Conservation (phyloP, 2,888 invertebrate genomes). For the Tanytarsus gracilentus region DNA sequence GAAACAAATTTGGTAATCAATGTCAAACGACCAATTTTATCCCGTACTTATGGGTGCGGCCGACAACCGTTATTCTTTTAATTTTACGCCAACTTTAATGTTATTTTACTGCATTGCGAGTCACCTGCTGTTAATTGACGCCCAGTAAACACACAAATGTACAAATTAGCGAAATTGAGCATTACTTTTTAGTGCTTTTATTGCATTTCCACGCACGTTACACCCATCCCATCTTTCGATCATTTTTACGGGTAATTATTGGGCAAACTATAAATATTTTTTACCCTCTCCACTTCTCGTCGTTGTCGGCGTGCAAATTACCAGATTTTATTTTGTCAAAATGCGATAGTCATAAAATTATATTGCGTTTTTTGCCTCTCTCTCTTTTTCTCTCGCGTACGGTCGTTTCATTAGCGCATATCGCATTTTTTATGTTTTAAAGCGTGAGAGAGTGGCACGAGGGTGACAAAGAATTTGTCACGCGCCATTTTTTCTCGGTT, state of each 20-base stretch:
- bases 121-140: neutral
- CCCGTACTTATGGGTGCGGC: neutral
- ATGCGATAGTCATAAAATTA: conserved; percentile 5
- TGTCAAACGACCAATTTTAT: neutral
- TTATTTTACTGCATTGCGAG: neutral
- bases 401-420: conserved; percentile 5
- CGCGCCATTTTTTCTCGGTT: neutral
- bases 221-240: neutral
- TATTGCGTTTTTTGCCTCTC: conserved; percentile 5
- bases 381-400: neutral
- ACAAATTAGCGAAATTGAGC: conserved; percentile 14
- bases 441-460: neutral
- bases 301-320: no score
- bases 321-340: no score
- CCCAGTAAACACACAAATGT: conserved; percentile 10
- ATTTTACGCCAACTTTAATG: conserved; percentile 4
- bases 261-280: no score
- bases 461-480: neutral
- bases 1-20: no score
- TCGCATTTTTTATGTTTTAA: neutral
- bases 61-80: neutral
- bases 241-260: neutral
- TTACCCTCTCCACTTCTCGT: no score
- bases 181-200: conserved; percentile 24
- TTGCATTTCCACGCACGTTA: neutral